phyloP scores from a whole-genome alignment of 1,140 invertebrate genomes.

The Pseudoatta argentina region DNA sequence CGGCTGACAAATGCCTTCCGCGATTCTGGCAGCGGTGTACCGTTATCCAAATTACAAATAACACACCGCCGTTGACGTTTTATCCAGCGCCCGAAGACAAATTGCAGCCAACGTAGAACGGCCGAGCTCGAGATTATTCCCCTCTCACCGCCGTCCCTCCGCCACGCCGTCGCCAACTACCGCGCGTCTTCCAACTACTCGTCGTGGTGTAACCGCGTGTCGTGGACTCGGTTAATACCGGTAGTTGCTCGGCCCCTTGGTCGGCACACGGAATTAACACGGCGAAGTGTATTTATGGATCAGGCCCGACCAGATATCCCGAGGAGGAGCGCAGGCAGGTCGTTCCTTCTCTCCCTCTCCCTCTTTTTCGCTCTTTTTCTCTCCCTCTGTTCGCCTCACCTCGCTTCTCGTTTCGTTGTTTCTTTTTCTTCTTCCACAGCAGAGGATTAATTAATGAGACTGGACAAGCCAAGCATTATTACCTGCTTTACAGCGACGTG shows the following conservation, averaged over 20 bases:
- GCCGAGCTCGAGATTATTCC: conserved; percentile 73
- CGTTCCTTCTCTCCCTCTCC: conserved; percentile 42
- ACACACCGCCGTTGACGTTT: conserved; percentile 76
- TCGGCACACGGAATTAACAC: conserved; percentile 83
- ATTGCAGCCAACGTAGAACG: conserved; percentile 71
- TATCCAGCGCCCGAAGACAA: conserved; percentile 77
- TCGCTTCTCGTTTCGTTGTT: background rate
- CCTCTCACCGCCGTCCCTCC: background rate
- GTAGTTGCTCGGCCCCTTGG: conserved; percentile 81
- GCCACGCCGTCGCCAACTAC: background rate
- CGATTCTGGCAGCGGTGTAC: conserved; percentile 75
- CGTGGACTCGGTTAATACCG: conserved; percentile 81
- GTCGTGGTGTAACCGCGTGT: conserved; percentile 70
- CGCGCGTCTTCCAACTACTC: conserved; percentile 45
- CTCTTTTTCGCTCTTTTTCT: conserved; percentile 19
- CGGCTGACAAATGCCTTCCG: conserved; percentile 77
- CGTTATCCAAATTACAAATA: conserved; percentile 80
- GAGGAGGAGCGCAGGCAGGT: conserved; percentile 70
- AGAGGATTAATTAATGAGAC: conserved; percentile 77
- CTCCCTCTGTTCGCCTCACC: conserved; percentile 19
- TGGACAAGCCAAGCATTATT: conserved; percentile 71
- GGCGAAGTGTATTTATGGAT: conserved; percentile 81
- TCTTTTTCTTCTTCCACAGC: conserved; percentile 65
- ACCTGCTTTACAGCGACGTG: conserved; percentile 69
- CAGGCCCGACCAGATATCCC: conserved; percentile 75